These are phyloP conservation scores for Epizoanthus scotinus DNA, from an alignment of 92 coral and sea anemone species.

Conservation along the genomic window DNA sequence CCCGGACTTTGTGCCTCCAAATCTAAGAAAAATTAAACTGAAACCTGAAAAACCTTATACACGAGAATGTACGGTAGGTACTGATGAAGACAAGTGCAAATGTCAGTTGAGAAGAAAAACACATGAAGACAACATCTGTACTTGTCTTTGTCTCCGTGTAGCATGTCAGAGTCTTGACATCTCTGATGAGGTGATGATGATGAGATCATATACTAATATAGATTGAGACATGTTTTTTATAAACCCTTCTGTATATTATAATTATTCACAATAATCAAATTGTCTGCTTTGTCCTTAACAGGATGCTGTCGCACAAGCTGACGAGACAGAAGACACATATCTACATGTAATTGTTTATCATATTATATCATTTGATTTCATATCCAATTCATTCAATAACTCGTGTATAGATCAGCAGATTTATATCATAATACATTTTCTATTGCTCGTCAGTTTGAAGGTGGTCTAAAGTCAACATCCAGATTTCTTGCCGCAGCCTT, in stretches of 20 bases:
- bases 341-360: slow-evolving; percentile 64
- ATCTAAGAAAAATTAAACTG: too few relatives aligned
- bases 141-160: too few relatives aligned
- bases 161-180: too few relatives aligned
- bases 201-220: too few relatives aligned
- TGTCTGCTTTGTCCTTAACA: slow-evolving; percentile 17
- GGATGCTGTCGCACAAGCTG: slow-evolving; percentile 99
- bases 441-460: slow-evolving; percentile 76
- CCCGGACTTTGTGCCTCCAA: too few relatives aligned
- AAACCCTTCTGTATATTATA: not conserved
- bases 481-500: slow-evolving; percentile 80
- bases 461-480: slow-evolving; percentile 80
- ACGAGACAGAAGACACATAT: slow-evolving; percentile 86
- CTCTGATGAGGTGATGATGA: too few relatives aligned
- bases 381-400: not conserved
- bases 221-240: not conserved
- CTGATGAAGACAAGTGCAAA: too few relatives aligned
- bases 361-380: not conserved
- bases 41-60: too few relatives aligned
- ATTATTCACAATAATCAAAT: not conserved
- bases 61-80: too few relatives aligned
- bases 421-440: not conserved
- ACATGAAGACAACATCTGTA: too few relatives aligned
- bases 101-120: too few relatives aligned
- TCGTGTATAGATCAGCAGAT: not conserved